Conservation (phyloP, 2,797 vertebrate genomes). For the Babyrousa celebensis region DNA sequence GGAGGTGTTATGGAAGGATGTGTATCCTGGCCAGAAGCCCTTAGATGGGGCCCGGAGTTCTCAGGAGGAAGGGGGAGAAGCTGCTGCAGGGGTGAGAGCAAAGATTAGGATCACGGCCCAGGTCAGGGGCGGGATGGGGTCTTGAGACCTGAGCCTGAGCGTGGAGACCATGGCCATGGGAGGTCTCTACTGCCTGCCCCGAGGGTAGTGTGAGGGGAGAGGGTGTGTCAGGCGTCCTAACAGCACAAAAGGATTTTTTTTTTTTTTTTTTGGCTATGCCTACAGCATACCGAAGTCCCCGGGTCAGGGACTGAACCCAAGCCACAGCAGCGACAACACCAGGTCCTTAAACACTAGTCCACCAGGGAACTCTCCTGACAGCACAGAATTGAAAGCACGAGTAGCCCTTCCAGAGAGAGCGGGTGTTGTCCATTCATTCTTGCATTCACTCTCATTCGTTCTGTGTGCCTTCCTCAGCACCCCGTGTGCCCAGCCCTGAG, state of each 20-base stretch:
- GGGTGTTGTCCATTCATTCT: accelerated
- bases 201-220: neutral
- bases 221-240: accelerated
- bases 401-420: accelerated
- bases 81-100: neutral
- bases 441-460: neutral
- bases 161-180: accelerated
- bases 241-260: too few species aligned
- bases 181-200: neutral
- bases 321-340: too few species aligned
- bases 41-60: accelerated
- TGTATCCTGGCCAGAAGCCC: neutral
- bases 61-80: neutral
- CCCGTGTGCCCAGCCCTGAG: neutral
- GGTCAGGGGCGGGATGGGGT: accelerated
- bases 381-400: neutral
- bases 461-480: neutral
- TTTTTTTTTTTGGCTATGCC: too few species aligned
- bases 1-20: neutral
- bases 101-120: neutral
- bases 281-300: too few species aligned
- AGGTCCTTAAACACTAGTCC: too few species aligned
- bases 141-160: accelerated
- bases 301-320: too few species aligned
- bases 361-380: neutral